Conservation (phyloP, 37 sponge, comb jelly and placozoan genomes). For the Trichoplax adhaerens region DNA sequence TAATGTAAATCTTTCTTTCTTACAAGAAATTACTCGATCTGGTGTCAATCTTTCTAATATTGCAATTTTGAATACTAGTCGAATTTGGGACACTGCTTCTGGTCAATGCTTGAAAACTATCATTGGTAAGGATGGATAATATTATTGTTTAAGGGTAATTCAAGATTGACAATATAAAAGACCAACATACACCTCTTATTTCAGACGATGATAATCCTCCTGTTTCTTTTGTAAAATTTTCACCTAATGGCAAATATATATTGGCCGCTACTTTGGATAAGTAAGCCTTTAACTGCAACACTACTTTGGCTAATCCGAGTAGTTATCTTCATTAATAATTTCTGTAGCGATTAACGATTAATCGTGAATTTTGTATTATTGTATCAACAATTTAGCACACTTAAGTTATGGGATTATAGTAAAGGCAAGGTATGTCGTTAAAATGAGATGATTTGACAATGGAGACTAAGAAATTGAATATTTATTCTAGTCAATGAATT, state of each 20-base stretch:
- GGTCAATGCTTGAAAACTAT: constrained; percentile 95
- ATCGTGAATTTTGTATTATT: no score
- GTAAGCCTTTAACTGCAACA: neutral
- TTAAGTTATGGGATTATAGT: constrained; percentile 92
- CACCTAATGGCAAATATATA: constrained; percentile 94
- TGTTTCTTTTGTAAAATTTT: constrained; percentile 95
- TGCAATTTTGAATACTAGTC: constrained; percentile 29
- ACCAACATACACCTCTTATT: neutral
- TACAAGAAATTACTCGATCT: neutral
- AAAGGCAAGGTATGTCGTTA: constrained; percentile 49
- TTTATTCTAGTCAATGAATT: no score
- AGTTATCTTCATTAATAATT: neutral
- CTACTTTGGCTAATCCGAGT: neutral
- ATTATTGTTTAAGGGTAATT: neutral
- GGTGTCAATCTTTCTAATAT: neutral
- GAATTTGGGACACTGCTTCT: constrained; percentile 97
- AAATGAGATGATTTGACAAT: neutral
- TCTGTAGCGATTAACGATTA: neutral
- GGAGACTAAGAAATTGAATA: no score
- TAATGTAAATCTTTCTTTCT: neutral
- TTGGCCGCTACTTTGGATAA: constrained; percentile 88
- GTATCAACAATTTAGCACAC: constrained; percentile 17
- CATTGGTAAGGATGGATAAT: constrained; percentile 17
- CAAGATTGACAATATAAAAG: neutral
- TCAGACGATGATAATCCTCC: constrained; percentile 92